Base-by-base conservation (phyloP, 2,888 invertebrate species). In the Acheta domesticus region DNA sequence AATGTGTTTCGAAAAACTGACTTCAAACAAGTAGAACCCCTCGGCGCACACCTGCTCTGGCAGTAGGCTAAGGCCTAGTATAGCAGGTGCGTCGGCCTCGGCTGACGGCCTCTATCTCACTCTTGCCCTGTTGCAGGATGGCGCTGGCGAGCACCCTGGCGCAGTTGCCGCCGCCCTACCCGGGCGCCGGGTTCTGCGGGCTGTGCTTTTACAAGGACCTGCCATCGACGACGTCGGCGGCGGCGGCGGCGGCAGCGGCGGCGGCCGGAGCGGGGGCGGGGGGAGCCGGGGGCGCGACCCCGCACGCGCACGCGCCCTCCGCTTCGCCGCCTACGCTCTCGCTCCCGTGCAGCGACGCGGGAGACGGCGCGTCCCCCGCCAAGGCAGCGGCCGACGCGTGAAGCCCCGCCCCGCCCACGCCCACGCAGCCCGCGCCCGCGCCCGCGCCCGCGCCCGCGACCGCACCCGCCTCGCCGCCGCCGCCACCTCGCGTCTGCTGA, bases 71-170 rank as follows among this genome's bases (percentile, higher is more conserved):
- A 3, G 36, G 36, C 36, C 36, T 5, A 36, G 36, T 8, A 8
- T 5, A 8, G 36, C 36, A 36, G 36, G 36, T 5, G 8, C 8
- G 36, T 36, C 36, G 0, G 5, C 36, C 5, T 5, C 23, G 4
- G 23, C 23, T 2, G 4, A 4, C 36, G 2, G 0, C 5, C 36
- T 62, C 62, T 11, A 3, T 12, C n/a, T 14, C 62, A 21, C 75
- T 20, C 75, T 75, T 36, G 19, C 76, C 76, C 78, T 80, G 78
- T 84, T 84, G 11, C 83, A 86, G 86, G 78, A 86, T 86, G 49
- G 86, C 86, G 12, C 84, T 85, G 49, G 85, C 85, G 21, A 85
- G 83, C 79, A 85, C 85, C 11, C 82, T 86, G 78, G 83, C 84
- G 23, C 85, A 85, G 78, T 82, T 86, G 73, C 85, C 86, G 49